Conservation (phyloP, 2,113 vertebrate species). For the Gavialis gangeticus region DNA sequence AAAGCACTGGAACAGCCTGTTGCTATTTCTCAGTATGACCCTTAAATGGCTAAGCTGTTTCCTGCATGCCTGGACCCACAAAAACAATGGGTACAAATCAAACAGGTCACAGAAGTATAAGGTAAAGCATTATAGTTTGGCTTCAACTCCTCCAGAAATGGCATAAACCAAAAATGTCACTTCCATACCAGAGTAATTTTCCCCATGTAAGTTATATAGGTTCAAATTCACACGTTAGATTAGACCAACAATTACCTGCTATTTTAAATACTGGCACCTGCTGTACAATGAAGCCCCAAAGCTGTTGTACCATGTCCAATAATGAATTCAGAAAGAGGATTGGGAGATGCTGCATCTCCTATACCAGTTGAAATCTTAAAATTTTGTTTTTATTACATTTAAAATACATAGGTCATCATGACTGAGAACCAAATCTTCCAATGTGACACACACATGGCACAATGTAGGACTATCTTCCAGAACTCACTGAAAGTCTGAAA, state of each 20-base stretch:
- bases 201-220: neutral
- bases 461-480: neutral
- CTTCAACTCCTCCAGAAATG: neutral
- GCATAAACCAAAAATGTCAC: neutral
- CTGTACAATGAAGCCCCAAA: neutral
- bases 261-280: neutral
- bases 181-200: neutral
- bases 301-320: neutral
- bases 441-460: neutral
- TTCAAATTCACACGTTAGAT: neutral
- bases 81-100: neutral
- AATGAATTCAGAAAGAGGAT: neutral
- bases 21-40: too few species aligned
- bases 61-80: neutral
- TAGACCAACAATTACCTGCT: neutral
- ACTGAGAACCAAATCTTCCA: neutral
- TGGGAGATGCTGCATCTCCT: neutral
- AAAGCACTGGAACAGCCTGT: too few species aligned
- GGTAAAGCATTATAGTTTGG: neutral
- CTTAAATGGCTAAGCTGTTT: too few species aligned
- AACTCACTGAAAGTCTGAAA: neutral
- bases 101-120: neutral
- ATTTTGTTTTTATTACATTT: neutral
- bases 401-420: neutral
- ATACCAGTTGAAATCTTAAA: neutral